Base-by-base conservation (phyloP, 92 coral and sea anemone genomes). In the Zoanthus sansibaricus region DNA sequence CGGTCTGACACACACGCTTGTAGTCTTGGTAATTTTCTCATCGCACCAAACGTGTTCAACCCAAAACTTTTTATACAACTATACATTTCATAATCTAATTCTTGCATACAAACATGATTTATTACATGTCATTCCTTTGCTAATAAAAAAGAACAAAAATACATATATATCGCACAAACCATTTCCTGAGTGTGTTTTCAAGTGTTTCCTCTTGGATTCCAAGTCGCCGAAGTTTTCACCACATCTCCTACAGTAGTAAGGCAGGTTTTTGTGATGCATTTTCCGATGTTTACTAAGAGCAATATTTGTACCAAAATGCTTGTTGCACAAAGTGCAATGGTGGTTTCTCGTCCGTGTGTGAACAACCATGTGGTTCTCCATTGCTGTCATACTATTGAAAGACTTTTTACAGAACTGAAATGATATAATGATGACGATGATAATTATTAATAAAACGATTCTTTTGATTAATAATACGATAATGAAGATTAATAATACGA, bases 271-370 rank as follows among this genome's bases (percentile, higher is more conserved):
- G 58, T 80, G 85, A 66, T 46, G 73, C 31, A 17, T 64, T 21
- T 55, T 71, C 14, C 85, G 58, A 25, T 80, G 85, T 47, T 80
- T 80, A 55, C 20, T 37, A 6, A 80, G 62, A 44, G 85, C 85
- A 48, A 75, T 75, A 45, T 80, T 80, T 1, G 85, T 80, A 9
- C 85, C 85, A 20, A 64, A 80, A 4, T 68, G 73, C 44, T 80
- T 80, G 73, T 80, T 31, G 66, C 85, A 80, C 72, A 80, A 68
- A 11, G 75, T 80, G 44, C 85, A 80, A n/a, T 47, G 72, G 15
- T 80, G 85, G 75, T 80, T 80, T 9, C 74, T 80, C 42, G 85
- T 80, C 1, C 52, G 85, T 0, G 85, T 80, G 58, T 80, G 85
- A 7, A 80, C 85, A 20, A 80, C 85, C 85, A 80, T 80, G 46